Evolutionary conservation across 1,140 invertebrate genomes (phyloP).

Genomic region (Goniozus legneri): DNA sequence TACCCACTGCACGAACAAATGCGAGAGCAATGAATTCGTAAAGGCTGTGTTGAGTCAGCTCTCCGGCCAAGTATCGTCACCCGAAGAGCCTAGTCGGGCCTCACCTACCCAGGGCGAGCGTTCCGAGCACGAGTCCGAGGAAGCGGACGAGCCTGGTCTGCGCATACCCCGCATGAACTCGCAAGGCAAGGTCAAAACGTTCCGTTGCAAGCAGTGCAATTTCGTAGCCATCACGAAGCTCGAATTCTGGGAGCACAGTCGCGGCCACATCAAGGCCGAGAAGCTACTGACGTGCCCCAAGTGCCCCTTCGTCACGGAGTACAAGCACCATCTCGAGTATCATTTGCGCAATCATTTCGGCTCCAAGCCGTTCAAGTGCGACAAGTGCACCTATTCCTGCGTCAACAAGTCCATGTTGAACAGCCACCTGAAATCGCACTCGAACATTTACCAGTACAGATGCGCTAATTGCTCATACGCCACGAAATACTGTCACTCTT

Average conservation of each 20-base stretch:
- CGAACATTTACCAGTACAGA: conserved; percentile 92
- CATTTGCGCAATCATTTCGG: conserved; percentile 94
- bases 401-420: conserved; percentile 99
- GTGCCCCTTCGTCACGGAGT: conserved; percentile 97
- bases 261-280: conserved; percentile 87
- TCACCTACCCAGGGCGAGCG: conserved; percentile 14
- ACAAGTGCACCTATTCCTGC: conserved; percentile 87
- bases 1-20: conserved; percentile 12
- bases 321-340: conserved; percentile 98
- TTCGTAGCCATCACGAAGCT: conserved; percentile 81
- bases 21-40: conserved; percentile 9
- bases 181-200: conserved; percentile 81
- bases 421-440: conserved; percentile 97
- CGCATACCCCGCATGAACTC: conserved; percentile 72
- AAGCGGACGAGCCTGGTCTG: conserved; percentile 63
- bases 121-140: conserved; percentile 49
- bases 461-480: conserved; percentile 95
- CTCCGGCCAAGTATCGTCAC: not conserved
- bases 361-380: conserved; percentile 95
- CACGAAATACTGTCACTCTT: conserved; percentile 96
- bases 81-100: conserved; percentile 6
- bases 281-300: conserved; percentile 87
- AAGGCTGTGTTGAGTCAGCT: conserved; percentile 15
- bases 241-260: conserved; percentile 92
- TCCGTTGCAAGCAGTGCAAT: conserved; percentile 90